Conservation (phyloP, 2,113 vertebrate species). For the Rutilus rutilus region DNA sequence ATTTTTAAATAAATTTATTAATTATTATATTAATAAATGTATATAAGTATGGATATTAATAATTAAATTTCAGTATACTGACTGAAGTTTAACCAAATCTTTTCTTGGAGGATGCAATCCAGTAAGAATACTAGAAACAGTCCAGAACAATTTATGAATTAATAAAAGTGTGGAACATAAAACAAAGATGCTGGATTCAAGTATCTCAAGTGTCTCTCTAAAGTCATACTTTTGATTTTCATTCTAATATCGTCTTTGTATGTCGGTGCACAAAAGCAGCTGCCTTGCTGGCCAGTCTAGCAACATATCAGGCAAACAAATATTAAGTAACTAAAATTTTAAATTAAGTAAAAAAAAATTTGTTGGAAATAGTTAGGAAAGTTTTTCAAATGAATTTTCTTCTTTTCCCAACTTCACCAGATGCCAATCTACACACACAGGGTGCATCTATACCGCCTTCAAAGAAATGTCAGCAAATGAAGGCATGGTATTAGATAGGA, state of each 20-base stretch:
- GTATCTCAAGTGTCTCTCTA: background rate
- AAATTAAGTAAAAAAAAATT: too few relatives aligned
- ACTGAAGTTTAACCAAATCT: background rate
- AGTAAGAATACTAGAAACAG: background rate
- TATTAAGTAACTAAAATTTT: background rate
- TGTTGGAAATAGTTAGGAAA: background rate
- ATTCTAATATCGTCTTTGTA: too few relatives aligned
- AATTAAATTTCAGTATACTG: background rate
- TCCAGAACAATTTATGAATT: background rate
- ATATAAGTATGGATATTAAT: background rate
- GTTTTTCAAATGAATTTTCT: too few relatives aligned
- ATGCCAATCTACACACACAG: background rate
- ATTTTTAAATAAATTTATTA: too few relatives aligned
- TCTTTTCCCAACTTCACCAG: background rate
- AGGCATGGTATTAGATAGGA: background rate
- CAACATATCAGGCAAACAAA: too few relatives aligned
- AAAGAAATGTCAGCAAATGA: background rate
- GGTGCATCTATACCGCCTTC: background rate
- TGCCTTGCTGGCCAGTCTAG: too few relatives aligned
- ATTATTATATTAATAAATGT: too few relatives aligned
- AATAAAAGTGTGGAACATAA: background rate
- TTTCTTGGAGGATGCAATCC: background rate
- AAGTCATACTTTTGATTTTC: too few relatives aligned
- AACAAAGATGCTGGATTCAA: background rate
- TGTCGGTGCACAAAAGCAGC: too few relatives aligned